A percentile compares a stretch with the other conserved stretches of the same genome.
phyloP scores from a whole-genome alignment of 2,797 vertebrate species.

The Silurus aristotelis region DNA sequence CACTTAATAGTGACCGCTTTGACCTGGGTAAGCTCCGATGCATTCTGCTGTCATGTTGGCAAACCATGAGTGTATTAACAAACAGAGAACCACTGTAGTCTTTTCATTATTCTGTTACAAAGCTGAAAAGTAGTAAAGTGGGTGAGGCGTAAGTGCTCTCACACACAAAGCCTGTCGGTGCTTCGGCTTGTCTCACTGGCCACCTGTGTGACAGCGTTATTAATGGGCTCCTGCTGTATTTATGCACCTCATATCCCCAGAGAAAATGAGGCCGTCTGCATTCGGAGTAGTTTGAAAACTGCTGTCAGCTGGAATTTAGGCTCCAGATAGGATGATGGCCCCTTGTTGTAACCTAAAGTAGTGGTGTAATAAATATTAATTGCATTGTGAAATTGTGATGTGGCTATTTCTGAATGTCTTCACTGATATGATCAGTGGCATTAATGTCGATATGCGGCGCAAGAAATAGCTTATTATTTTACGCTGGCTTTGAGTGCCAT shows the following conservation, averaged over 20 bases:
- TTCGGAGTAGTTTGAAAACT: slow-evolving; percentile 54
- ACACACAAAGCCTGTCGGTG: slow-evolving; percentile 53
- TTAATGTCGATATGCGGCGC: slow-evolving; percentile 15
- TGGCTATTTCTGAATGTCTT: slow-evolving; percentile 50
- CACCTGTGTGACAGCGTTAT: slow-evolving; percentile 74
- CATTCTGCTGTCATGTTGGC: slow-evolving; percentile 11
- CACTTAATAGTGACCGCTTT: neutral
- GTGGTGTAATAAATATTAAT: slow-evolving; percentile 73
- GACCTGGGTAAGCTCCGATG: neutral
- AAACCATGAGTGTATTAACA: neutral
- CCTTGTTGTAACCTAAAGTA: slow-evolving; percentile 67
- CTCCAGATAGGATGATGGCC: slow-evolving; percentile 60
- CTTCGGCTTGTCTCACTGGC: slow-evolving; percentile 49
- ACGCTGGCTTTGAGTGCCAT: slow-evolving; percentile 63
- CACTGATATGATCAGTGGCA: slow-evolving; percentile 29
- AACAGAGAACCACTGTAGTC: slow-evolving; percentile 5
- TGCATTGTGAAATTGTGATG: slow-evolving; percentile 67
- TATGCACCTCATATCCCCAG: slow-evolving; percentile 69
- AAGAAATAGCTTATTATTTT: neutral
- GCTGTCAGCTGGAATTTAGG: slow-evolving; percentile 70
- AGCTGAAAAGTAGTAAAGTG: slow-evolving; percentile 21
- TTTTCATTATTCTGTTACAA: slow-evolving; percentile 15
- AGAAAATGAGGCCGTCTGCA: slow-evolving; percentile 66
- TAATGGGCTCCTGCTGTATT: slow-evolving; percentile 73
- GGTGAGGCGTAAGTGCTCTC: slow-evolving; percentile 32